These are phyloP conservation scores for Episyrphus balteatus DNA, from an alignment of 1,140 invertebrate species.

Conservation along the genomic window DNA sequence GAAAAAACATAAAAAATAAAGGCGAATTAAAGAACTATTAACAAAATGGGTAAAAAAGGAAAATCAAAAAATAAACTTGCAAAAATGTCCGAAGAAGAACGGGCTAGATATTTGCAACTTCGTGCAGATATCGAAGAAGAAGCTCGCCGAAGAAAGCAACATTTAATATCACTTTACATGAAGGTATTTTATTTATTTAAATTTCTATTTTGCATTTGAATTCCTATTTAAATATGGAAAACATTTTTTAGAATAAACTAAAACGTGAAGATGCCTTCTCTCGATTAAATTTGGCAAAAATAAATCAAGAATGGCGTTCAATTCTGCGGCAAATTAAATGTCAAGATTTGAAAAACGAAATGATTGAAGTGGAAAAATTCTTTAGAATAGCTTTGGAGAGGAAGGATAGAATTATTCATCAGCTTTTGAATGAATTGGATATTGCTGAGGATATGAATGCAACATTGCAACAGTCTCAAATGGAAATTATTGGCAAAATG, in stretches of 20 bases:
- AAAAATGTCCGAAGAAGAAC: conserved; percentile 71
- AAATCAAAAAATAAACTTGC: conserved; percentile 61
- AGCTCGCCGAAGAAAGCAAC: conserved; percentile 58
- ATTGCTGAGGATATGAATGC: conserved; percentile 57
- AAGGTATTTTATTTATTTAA: no score
- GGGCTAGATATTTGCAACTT: conserved; percentile 63
- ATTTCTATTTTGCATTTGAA: no score
- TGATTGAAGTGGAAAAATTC: conserved; percentile 41
- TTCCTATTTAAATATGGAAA: no score
- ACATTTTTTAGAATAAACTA: conserved; percentile 55
- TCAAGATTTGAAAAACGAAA: conserved; percentile 54
- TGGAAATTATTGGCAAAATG: conserved; percentile 52
- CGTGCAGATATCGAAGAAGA: conserved; percentile 68
- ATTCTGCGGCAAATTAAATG: conserved; percentile 62
- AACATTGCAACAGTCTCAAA: conserved; percentile 47
- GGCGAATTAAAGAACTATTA: conserved; percentile 37
- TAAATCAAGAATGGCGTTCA: conserved; percentile 71
- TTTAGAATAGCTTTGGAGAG: conserved; percentile 39
- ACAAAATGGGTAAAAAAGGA: conserved; percentile 54
- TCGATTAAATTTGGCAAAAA: conserved; percentile 66
- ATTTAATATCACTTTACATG: conserved; percentile 62
- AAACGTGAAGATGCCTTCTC: conserved; percentile 66
- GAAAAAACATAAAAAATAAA: conserved; percentile 8
- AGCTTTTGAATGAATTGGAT: conserved; percentile 51
- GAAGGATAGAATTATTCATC: conserved; percentile 53